Conservation (phyloP, 2,797 vertebrate species). For the Notoglanidium macrostoma region DNA sequence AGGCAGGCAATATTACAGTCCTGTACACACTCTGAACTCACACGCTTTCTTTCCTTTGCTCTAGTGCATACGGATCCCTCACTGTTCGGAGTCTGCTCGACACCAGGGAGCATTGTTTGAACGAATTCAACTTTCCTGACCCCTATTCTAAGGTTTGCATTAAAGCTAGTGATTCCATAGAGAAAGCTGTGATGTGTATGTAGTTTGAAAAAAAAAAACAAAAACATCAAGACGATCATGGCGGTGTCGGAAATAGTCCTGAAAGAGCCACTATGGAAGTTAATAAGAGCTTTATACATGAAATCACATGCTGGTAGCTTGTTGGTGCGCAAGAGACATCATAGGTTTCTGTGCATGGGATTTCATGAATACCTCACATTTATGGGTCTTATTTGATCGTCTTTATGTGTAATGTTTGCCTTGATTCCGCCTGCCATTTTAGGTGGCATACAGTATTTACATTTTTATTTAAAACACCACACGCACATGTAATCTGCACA, state of each 20-base stretch:
- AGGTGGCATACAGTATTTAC: not conserved
- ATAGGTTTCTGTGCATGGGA: not conserved
- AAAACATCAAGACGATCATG: not conserved
- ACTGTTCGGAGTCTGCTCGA: slow-evolving; percentile 97
- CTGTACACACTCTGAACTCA: not conserved
- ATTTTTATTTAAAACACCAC: not conserved
- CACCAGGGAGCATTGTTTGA: slow-evolving; percentile 96
- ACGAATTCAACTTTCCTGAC: slow-evolving; percentile 98
- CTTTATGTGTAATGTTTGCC: not conserved
- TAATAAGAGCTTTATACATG: not conserved
- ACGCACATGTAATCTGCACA: not conserved
- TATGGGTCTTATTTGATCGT: not conserved
- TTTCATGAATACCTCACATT: not conserved
- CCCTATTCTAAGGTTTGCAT: slow-evolving; percentile 94
- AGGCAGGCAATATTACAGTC: too few relatives aligned
- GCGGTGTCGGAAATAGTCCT: not conserved
- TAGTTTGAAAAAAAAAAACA: not conserved
- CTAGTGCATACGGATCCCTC: slow-evolving; percentile 94
- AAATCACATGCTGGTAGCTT: not conserved
- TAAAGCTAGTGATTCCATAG: not conserved
- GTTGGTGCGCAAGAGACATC: not conserved
- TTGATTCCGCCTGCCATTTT: not conserved
- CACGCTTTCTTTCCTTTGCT: slow-evolving; percentile 59
- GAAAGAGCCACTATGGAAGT: not conserved
- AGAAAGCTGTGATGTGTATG: not conserved